A percentile compares a stretch with the other conserved stretches of the same genome.
Conservation (phyloP, 2,888 invertebrate species). For the Scaptomyza cyrtandrae region DNA sequence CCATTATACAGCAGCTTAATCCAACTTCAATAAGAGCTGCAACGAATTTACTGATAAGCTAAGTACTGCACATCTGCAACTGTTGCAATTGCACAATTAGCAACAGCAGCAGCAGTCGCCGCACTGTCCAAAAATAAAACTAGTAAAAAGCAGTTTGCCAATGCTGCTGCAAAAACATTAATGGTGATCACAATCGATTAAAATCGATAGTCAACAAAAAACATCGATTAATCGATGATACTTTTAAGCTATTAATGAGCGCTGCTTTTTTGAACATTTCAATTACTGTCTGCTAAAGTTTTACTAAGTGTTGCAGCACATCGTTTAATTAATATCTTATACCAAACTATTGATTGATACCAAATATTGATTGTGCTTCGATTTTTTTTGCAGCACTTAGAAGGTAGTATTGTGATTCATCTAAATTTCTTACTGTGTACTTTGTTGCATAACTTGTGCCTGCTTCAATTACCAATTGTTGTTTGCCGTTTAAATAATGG, state of each 20-base stretch:
- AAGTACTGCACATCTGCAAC: constrained; percentile 38
- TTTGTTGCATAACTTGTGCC: constrained; percentile 52
- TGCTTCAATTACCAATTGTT: constrained; percentile 77
- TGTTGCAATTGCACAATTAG: constrained; percentile 1
- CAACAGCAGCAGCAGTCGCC: neutral
- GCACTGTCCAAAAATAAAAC: constrained; percentile 2
- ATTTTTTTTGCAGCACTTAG: neutral
- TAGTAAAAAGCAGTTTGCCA: too few species aligned
- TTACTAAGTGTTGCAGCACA: too few species aligned
- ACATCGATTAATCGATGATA: too few species aligned
- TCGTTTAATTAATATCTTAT: too few species aligned
- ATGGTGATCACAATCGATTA: too few species aligned
- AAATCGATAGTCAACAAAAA: too few species aligned
- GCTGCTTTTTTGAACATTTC: too few species aligned
- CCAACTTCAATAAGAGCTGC: constrained; percentile 42
- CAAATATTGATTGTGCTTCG: neutral
- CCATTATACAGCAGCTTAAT: constrained; percentile 53
- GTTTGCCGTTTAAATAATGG: constrained; percentile 73
- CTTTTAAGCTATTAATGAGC: too few species aligned
- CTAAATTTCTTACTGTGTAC: constrained; percentile 7
- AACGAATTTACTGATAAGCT: constrained; percentile 53
- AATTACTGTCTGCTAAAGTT: too few species aligned
- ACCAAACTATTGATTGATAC: too few species aligned
- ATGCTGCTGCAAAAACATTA: too few species aligned
- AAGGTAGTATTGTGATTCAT: neutral